phyloP scores from a whole-genome alignment of 2,113 vertebrate species.

The Pelobates fuscus region DNA sequence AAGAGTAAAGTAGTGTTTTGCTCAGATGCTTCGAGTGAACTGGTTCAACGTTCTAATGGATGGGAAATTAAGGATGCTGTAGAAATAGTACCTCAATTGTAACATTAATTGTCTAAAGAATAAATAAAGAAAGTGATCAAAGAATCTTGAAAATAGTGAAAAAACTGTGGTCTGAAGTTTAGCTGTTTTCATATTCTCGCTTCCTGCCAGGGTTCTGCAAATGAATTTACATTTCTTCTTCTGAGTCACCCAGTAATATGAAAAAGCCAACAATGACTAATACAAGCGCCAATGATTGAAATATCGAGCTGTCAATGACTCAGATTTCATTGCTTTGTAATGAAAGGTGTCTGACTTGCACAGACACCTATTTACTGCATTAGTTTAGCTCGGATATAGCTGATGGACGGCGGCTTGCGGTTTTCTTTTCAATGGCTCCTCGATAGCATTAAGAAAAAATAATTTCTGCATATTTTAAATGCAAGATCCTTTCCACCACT shows the following conservation, averaged over 20 bases:
- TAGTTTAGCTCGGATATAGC: slow-evolving; percentile 17
- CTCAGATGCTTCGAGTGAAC: too few species aligned
- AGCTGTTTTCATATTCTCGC: slow-evolving; percentile 63
- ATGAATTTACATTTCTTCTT: slow-evolving; percentile 74
- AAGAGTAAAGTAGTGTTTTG: too few species aligned
- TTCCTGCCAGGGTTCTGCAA: slow-evolving; percentile 68
- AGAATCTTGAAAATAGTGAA: slow-evolving; percentile 55
- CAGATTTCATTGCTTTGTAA: slow-evolving; percentile 50
- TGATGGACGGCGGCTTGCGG: slow-evolving; percentile 23
- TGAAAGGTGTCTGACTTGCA: slow-evolving; percentile 22
- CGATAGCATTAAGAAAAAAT: slow-evolving; percentile 27
- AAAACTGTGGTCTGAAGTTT: slow-evolving; percentile 54
- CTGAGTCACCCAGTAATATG: slow-evolving; percentile 82
- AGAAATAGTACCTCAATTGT: too few species aligned
- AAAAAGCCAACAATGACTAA: slow-evolving; percentile 80
- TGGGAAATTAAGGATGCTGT: too few species aligned
- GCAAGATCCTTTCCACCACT: slow-evolving; percentile 33
- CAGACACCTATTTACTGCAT: neutral
- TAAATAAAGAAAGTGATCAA: slow-evolving; percentile 32
- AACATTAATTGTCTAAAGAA: too few species aligned
- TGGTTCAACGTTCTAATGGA: too few species aligned
- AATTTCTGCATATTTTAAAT: neutral
- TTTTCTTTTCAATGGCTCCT: slow-evolving; percentile 29
- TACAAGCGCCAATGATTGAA: slow-evolving; percentile 70
- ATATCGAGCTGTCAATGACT: slow-evolving; percentile 70